Percentiles rank a stretch among this genome's conserved stretches.
Evolutionary conservation across 2,888 invertebrate genomes (phyloP).

Genomic region (Meliscaeva auricollis): DNA sequence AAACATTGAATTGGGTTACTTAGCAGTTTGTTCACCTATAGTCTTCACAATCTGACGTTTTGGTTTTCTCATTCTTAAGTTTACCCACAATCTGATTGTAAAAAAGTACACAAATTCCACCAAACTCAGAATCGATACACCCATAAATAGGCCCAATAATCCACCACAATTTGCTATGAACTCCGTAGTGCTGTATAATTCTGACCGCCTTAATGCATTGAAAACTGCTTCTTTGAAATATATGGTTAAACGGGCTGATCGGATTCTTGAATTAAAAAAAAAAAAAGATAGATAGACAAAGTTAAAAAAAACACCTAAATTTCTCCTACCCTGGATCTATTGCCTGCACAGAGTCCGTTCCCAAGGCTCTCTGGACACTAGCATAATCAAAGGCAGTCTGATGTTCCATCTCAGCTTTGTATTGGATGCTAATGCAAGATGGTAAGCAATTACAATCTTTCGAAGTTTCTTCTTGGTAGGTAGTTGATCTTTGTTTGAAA

Average conservation of each 20-base stretch:
- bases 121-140: conserved; percentile 82
- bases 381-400: conserved; percentile 20
- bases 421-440: conserved; percentile 21
- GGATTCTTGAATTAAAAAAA: background rate
- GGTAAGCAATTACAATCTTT: conserved; percentile 25
- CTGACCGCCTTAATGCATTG: conserved; percentile 14
- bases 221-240: conserved; percentile 20
- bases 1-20: too few species aligned
- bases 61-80: conserved; percentile 83
- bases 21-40: background rate
- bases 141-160: conserved; percentile 34
- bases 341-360: background rate
- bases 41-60: conserved; percentile 79
- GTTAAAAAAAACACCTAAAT: background rate
- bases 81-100: conserved; percentile 85
- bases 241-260: conserved; percentile 19
- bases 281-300: background rate
- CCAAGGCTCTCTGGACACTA: background rate
- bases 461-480: background rate
- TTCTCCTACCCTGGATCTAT: conserved; percentile 4
- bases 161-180: conserved; percentile 39
- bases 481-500: background rate
- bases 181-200: conserved; percentile 1
- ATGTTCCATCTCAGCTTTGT: conserved; percentile 24
- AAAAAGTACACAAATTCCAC: conserved; percentile 86